These are phyloP conservation scores for Gnathonemus echidnorhynchus DNA, from an alignment of 2,113 vertebrate species.

Conservation along the genomic window DNA sequence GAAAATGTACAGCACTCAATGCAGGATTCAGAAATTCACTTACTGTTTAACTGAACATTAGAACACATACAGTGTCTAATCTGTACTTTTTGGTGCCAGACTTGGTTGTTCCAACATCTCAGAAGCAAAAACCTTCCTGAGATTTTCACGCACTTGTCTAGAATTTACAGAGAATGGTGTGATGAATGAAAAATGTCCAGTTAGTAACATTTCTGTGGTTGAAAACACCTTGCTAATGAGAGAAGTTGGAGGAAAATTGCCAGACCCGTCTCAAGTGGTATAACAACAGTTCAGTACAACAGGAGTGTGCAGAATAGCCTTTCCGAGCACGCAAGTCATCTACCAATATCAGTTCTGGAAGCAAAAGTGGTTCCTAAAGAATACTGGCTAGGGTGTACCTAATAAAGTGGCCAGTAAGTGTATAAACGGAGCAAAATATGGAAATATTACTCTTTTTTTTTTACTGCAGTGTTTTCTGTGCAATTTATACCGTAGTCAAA, in stretches of 20 bases:
- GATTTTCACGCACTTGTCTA: not conserved
- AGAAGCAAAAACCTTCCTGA: not conserved
- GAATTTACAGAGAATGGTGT: not conserved
- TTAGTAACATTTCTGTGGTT: not conserved
- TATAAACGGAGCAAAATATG: not conserved
- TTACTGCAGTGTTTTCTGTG: not conserved
- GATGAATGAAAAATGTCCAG: not conserved
- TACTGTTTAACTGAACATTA: not conserved
- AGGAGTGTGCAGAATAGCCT: not conserved
- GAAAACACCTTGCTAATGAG: not conserved
- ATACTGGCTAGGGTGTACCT: not conserved
- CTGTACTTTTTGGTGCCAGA: not conserved
- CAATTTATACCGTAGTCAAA: not conserved
- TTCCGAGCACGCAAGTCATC: not conserved
- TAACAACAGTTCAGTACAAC: not conserved
- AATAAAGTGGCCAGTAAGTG: not conserved
- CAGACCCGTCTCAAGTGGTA: not conserved
- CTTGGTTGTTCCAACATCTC: not conserved
- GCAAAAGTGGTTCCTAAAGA: not conserved
- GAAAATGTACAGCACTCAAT: not conserved
- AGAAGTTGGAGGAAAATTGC: not conserved
- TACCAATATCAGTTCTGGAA: not conserved
- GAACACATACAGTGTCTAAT: not conserved
- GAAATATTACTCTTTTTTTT: not conserved
- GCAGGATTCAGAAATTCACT: not conserved